A percentile compares a stretch with the other conserved stretches of the same genome.
Evolutionary conservation across 1,140 invertebrate species (phyloP).

Genomic region (Penaeus japonicus): DNA sequence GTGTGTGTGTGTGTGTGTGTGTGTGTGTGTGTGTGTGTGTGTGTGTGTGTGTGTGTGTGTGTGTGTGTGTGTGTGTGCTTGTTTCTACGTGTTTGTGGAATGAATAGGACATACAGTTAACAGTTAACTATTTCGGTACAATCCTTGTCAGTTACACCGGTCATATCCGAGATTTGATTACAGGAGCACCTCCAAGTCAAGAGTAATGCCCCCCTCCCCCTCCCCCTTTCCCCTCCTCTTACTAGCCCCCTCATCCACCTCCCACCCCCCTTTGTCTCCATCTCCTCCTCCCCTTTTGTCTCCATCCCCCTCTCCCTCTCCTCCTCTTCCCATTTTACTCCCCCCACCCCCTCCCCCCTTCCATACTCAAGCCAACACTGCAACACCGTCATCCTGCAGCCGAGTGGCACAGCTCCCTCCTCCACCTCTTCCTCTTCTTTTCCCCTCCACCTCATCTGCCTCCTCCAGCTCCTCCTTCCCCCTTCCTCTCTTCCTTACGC

Average conservation of each 20-base stretch:
- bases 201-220: background rate
- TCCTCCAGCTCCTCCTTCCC: no score
- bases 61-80: conserved; percentile 1
- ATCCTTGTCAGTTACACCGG: background rate
- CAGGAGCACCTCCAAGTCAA: background rate
- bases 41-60: background rate
- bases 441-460: background rate
- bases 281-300: background rate
- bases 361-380: background rate
- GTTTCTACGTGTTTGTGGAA: background rate
- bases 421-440: background rate
- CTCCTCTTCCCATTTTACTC: background rate
- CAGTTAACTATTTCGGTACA: no score
- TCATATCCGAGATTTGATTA: no score
- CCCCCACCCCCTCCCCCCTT: background rate
- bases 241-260: background rate
- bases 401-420: background rate
- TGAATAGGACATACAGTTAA: no score
- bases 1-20: background rate
- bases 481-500: background rate
- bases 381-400: no score
- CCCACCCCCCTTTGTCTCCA: background rate
- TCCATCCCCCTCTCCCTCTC: background rate
- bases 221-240: background rate
- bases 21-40: background rate